A percentile compares a stretch with the other conserved stretches of the same genome.
Evolutionary conservation across 2,797 vertebrate species (phyloP).

Genomic region (Aldrovandia affinis): DNA sequence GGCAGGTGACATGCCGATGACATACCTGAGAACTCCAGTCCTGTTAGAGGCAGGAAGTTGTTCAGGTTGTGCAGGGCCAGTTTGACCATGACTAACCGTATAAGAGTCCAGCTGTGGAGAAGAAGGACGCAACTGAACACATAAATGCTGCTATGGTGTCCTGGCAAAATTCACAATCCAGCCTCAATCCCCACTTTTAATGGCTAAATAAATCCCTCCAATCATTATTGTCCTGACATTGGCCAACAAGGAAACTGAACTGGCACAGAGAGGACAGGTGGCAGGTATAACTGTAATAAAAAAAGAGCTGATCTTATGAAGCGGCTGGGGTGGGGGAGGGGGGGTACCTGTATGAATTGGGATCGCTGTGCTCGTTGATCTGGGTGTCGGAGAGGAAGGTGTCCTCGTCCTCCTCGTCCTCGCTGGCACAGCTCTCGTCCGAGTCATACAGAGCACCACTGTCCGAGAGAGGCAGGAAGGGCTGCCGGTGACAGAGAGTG

Average conservation of each 20-base stretch:
- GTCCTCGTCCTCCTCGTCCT: constrained; percentile 88
- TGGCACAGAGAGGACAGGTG: too few relatives aligned
- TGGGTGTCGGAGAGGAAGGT: constrained; percentile 93
- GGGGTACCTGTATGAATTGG: constrained; percentile 90
- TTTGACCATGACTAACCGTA: constrained; percentile 93
- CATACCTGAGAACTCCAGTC: constrained; percentile 90
- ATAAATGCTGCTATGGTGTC: not conserved
- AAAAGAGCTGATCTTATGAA: too few relatives aligned
- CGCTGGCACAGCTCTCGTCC: constrained; percentile 92
- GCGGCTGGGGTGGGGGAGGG: not conserved
- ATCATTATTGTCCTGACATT: too few relatives aligned
- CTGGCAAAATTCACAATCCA: not conserved
- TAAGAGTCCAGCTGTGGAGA: constrained; percentile 85
- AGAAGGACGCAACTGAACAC: not conserved
- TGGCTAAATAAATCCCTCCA: not conserved
- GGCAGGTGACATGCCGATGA: not conserved
- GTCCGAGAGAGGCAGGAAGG: constrained; percentile 93
- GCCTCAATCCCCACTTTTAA: too few relatives aligned
- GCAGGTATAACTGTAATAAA: too few relatives aligned
- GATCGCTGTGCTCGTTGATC: constrained; percentile 92
- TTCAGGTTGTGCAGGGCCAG: constrained; percentile 89
- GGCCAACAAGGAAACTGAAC: too few relatives aligned
- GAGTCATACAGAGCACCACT: constrained; percentile 93
- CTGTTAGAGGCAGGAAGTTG: constrained; percentile 92
- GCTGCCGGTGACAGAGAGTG: constrained; percentile 69